Evolutionary conservation across 2,888 invertebrate genomes (phyloP).

Genomic region (Drosophila subquinaria): DNA sequence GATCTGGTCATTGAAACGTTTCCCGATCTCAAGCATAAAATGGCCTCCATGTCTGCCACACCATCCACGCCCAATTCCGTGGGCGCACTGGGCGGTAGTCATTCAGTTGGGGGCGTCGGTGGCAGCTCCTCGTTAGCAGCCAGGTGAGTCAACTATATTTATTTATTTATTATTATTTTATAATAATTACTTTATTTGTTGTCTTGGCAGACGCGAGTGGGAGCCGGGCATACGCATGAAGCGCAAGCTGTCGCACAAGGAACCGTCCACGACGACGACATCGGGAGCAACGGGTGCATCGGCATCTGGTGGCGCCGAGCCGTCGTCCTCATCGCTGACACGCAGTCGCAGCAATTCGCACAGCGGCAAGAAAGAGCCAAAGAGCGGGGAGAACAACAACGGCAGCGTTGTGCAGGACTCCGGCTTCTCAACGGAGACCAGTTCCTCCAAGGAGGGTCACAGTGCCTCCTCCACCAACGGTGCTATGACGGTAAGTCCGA

Average conservation of each 20-base stretch:
- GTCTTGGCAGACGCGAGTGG: slow-evolving; percentile 88
- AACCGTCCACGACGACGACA: slow-evolving; percentile 81
- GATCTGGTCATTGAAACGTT: slow-evolving; percentile 97
- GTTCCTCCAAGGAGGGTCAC: slow-evolving; percentile 92
- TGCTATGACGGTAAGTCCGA: slow-evolving; percentile 85
- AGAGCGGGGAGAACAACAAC: slow-evolving; percentile 87
- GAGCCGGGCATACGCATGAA: slow-evolving; percentile 92
- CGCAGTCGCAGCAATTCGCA: slow-evolving; percentile 89
- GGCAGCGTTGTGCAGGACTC: slow-evolving; percentile 91
- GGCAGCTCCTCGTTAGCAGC: slow-evolving; percentile 83
- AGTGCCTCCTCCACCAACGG: slow-evolving; percentile 89
- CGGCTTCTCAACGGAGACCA: slow-evolving; percentile 96
- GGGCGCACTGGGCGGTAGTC: slow-evolving; percentile 64
- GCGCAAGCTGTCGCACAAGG: slow-evolving; percentile 86
- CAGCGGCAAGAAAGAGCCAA: slow-evolving; percentile 88
- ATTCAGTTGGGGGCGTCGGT: slow-evolving; percentile 64
- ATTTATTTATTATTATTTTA: background rate
- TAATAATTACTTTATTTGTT: background rate
- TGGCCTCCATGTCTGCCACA: slow-evolving; percentile 88
- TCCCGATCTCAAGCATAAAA: slow-evolving; percentile 95
- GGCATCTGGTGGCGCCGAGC: slow-evolving; percentile 55
- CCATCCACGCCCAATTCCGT: slow-evolving; percentile 73
- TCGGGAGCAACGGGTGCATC: slow-evolving; percentile 56
- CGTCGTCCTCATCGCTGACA: slow-evolving; percentile 85
- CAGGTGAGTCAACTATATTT: slow-evolving; percentile 63